Conservation (phyloP, 1,140 invertebrate genomes). For the Drosophila tristis region DNA sequence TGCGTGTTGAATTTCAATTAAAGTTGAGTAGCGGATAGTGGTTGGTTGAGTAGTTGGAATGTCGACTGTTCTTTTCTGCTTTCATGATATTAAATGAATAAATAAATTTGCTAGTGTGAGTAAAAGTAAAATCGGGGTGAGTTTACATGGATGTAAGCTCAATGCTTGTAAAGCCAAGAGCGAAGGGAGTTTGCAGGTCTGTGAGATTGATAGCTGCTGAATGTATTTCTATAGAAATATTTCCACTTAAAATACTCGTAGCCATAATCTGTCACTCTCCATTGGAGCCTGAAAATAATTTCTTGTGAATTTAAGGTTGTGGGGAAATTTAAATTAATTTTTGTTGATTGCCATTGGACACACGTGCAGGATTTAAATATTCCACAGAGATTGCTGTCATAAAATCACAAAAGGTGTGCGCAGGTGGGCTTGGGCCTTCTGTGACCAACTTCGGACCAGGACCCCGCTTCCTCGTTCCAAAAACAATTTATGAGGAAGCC, state of each 20-base stretch:
- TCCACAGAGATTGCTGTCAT: slow-evolving; percentile 35
- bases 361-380: slow-evolving; percentile 25
- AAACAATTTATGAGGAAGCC: slow-evolving; percentile 40
- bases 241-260: not conserved
- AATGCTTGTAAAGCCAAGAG: slow-evolving; percentile 5
- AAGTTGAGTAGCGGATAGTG: no score
- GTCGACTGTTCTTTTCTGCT: no score
- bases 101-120: no score
- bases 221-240: slow-evolving; percentile 30
- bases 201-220: slow-evolving; percentile 14
- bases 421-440: slow-evolving; percentile 29
- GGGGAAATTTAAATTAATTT: slow-evolving; percentile 20
- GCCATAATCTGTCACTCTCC: slow-evolving; percentile 12
- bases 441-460: slow-evolving; percentile 3
- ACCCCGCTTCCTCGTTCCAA: slow-evolving; percentile 1
- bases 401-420: slow-evolving; percentile 32
- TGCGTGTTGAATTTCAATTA: no score
- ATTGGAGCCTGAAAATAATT: slow-evolving; percentile 28
- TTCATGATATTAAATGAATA: no score
- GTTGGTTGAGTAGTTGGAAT: no score
- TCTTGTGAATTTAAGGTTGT: slow-evolving; percentile 17
- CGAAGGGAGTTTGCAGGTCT: slow-evolving; percentile 3
- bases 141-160: not conserved
- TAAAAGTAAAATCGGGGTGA: no score
- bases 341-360: slow-evolving; percentile 11